Evolutionary conservation across 2,113 vertebrate genomes (phyloP).

Genomic region (Illadopsis cleaveri): DNA sequence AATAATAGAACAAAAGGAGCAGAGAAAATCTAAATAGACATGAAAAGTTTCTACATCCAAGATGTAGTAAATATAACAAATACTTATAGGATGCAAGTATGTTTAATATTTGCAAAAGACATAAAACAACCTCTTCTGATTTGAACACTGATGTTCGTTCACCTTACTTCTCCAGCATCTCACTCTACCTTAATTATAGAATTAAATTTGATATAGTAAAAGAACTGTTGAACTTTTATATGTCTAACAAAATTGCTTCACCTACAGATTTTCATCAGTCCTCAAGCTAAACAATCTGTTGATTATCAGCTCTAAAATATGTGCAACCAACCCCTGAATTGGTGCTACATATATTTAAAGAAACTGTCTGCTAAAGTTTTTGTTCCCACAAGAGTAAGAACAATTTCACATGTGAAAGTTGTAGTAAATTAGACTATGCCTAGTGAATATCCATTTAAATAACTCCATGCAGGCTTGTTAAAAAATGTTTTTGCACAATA

Average conservation of each 20-base stretch:
- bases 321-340: not conserved
- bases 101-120: not conserved
- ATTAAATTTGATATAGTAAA: not conserved
- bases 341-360: not conserved
- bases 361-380: not conserved
- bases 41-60: not conserved
- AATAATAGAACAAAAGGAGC: not conserved
- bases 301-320: not conserved
- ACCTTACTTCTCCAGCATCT: not conserved
- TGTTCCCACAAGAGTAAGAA: not conserved
- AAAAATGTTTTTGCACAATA: not conserved
- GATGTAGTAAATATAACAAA: not conserved
- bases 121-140: not conserved
- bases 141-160: not conserved
- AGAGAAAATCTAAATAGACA: not conserved
- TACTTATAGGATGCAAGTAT: not conserved
- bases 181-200: not conserved
- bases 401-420: not conserved
- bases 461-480: not conserved
- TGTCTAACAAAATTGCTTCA: not conserved
- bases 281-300: not conserved
- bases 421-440: not conserved
- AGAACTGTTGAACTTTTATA: not conserved
- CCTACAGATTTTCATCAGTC: not conserved
- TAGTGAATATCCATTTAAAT: not conserved